These are phyloP conservation scores for Cataglyphis livida DNA, from an alignment of 2,888 invertebrate genomes.

Conservation along the genomic window DNA sequence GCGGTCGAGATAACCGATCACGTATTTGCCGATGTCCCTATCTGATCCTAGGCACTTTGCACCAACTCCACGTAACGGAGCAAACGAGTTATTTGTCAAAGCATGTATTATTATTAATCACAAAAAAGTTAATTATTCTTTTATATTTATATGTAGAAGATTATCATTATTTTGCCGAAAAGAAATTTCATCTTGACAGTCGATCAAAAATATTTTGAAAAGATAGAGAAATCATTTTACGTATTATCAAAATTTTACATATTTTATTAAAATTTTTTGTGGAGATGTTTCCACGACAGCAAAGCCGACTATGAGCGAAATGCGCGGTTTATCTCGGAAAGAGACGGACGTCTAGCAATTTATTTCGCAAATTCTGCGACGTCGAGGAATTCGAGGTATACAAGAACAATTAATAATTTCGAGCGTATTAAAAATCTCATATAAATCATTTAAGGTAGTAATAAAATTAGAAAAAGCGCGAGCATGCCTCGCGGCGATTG, in stretches of 20 bases:
- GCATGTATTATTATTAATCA: background rate
- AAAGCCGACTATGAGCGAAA: background rate
- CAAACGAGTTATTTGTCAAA: background rate
- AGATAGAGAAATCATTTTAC: background rate
- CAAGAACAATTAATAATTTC: background rate
- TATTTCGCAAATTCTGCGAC: background rate
- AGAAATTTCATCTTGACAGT: background rate
- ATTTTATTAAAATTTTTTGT: background rate
- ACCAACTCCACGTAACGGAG: background rate
- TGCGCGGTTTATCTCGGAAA: background rate
- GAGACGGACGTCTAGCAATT: background rate
- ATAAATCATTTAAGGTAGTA: conserved; percentile 5
- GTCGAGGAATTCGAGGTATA: background rate
- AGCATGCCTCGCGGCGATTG: conserved; percentile 1
- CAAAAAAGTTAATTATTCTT: background rate
- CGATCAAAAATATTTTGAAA: background rate
- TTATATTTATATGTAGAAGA: background rate
- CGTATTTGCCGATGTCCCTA: background rate
- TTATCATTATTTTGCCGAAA: background rate
- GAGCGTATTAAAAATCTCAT: background rate
- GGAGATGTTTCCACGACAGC: background rate
- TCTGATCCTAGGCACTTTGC: conserved; percentile 11
- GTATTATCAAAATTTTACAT: background rate
- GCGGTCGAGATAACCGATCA: conserved; percentile 9
- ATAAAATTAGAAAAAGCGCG: conserved; percentile 12